Evolutionary conservation across 2,797 vertebrate genomes (phyloP), one percentile per base, ranked within the genome.

Genomic region (Tapirus indicus): DNA sequence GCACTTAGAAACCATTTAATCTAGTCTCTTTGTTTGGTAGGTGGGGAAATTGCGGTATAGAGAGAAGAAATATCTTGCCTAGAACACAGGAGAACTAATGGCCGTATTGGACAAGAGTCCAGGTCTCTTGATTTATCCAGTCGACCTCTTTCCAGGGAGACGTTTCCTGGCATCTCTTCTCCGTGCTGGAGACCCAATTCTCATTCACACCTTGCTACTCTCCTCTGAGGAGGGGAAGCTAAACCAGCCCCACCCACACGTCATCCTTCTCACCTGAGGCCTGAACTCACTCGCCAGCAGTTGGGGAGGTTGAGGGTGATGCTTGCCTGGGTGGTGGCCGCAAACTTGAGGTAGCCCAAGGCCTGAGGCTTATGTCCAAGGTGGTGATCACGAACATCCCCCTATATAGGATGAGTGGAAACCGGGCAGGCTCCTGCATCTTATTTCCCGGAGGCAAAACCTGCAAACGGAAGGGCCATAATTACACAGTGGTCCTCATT

Each of bases 371-470:
- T 98, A 99, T 99, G 98, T 99, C 99, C 93, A 99, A 95, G 91
- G 97, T n/a, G 54, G 99, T 99, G 97, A 99, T 99, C 4, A 99
- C 98, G 27, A 96, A 98, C 99, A 99, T 99, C 32, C 99, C 99
- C 66, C 98, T 21, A 0, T 99, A 99, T 9, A 99, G 99, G 44
- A 99, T 99, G 27, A 91, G 12, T 8, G 98, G 98, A 97, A 99
- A 99, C 13, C 98, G 99, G 94, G 98, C 98, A 0, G 99, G 99
- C 44, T 98, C 98, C 98, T 99, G 99, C 99, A 99, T 99, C 98
- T 99, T 99, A 97, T 99, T 99, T 98, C 99, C 99, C 96, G 99
- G 98, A 7, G 99, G 99, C 47, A 99, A 99, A 47, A 99, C 99
- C 99, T 99, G 95, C 0, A 1, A 88, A 54, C 52, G 12, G 44